Evolutionary conservation across 2,113 vertebrate species (phyloP).

Genomic region (Clupea harengus): DNA sequence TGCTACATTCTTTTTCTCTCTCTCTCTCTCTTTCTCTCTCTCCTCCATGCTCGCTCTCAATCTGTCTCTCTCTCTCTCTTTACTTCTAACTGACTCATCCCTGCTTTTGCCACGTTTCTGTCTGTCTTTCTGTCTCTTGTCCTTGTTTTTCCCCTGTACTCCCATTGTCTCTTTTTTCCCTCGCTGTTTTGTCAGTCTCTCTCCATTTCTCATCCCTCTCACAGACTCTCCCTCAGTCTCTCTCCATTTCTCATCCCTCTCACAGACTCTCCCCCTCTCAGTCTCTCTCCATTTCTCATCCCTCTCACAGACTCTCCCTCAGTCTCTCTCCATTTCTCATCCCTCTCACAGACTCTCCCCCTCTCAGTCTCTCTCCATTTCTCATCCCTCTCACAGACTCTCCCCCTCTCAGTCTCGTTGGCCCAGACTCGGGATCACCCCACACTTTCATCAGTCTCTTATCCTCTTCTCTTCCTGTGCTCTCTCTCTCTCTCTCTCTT

Average conservation of each 20-base stretch:
- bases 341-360: too few relatives aligned
- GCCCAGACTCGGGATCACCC: neutral
- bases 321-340: too few relatives aligned
- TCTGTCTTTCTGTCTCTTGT: neutral
- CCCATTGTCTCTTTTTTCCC: neutral
- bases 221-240: neutral
- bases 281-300: too few relatives aligned
- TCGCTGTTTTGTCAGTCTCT: neutral
- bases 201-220: neutral
- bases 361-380: neutral
- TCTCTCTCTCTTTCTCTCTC: neutral
- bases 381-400: neutral
- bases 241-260: neutral
- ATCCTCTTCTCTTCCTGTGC: neutral
- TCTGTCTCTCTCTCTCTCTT: neutral
- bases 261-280: neutral
- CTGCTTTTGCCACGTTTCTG: neutral
- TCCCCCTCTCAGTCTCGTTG: neutral
- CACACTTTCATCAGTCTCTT: neutral
- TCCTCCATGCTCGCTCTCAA: neutral
- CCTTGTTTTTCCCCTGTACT: neutral
- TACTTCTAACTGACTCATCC: neutral
- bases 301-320: slow-evolving; percentile 13
- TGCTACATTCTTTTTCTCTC: neutral
- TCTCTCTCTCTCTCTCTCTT: neutral